Evolutionary conservation across 2,888 invertebrate genomes (phyloP).

Genomic region (Parascotia fuliginaria): DNA sequence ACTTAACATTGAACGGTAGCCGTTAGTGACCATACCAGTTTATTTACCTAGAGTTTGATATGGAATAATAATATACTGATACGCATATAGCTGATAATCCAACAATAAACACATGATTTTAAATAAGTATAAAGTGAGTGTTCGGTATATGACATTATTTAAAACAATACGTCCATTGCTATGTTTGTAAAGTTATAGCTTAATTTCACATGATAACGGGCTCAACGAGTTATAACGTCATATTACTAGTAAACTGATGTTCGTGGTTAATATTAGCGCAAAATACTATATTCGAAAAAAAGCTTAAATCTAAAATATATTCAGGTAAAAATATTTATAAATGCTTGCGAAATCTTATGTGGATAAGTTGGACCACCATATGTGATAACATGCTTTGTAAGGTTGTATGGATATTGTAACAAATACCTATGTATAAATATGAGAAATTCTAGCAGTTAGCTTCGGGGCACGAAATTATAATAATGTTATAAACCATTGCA

Average conservation of each 20-base stretch:
- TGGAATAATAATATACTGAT: too few relatives aligned
- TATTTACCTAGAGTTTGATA: too few relatives aligned
- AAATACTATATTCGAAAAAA: conserved; percentile 20
- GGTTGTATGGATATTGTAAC: conserved; percentile 50
- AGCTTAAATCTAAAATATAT: conserved; percentile 22
- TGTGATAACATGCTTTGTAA: conserved; percentile 63
- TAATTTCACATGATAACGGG: conserved; percentile 4
- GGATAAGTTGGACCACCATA: conserved; percentile 58
- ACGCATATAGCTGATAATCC: conserved; percentile 2
- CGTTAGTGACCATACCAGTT: too few relatives aligned
- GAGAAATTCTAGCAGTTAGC: conserved; percentile 11
- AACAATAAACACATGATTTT: conserved; percentile 21
- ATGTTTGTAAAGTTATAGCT: conserved; percentile 30
- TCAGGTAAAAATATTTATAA: conserved; percentile 13
- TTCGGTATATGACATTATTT: conserved; percentile 36
- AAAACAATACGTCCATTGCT: conserved; percentile 48
- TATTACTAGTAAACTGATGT: too few relatives aligned
- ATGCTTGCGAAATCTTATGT: conserved; percentile 34
- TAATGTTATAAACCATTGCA: too few relatives aligned
- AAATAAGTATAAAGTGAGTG: conserved; percentile 18
- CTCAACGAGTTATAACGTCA: too few relatives aligned
- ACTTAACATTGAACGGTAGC: too few relatives aligned
- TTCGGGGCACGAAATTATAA: not conserved
- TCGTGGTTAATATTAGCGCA: too few relatives aligned
- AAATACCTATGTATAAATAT: conserved; percentile 16